phyloP scores from a whole-genome alignment of 2,888 invertebrate genomes.

The Phoenoteleia sp. region DNA sequence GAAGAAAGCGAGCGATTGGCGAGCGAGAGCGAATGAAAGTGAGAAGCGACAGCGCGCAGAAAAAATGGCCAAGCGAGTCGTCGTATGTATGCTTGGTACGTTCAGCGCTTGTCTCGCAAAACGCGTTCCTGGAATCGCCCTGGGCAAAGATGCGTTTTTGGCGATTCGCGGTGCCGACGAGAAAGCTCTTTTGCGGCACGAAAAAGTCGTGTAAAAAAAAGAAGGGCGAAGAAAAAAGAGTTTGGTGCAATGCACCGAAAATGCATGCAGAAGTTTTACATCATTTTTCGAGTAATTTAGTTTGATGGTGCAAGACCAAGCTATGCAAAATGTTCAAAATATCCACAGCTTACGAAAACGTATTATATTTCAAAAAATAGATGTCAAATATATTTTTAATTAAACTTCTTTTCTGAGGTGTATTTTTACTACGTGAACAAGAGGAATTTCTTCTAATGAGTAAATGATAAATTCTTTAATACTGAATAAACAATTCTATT shows the following conservation, averaged over 20 bases:
- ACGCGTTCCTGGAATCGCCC: slow-evolving; percentile 68
- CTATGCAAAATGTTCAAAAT: no score
- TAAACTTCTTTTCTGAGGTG: no score
- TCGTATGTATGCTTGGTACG: slow-evolving; percentile 54
- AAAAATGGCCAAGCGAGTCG: slow-evolving; percentile 54
- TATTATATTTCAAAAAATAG: no score
- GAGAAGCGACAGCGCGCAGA: slow-evolving; percentile 53
- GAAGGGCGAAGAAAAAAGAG: background rate
- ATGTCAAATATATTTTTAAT: no score
- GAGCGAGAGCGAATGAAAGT: slow-evolving; percentile 74
- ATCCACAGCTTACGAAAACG: no score
- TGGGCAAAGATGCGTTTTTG: slow-evolving; percentile 66
- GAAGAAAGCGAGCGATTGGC: slow-evolving; percentile 47
- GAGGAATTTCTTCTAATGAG: no score
- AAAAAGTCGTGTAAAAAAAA: background rate
- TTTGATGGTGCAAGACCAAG: no score
- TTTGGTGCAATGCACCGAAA: background rate
- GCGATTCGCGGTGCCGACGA: slow-evolving; percentile 53
- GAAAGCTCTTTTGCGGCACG: slow-evolving; percentile 18
- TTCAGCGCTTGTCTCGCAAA: slow-evolving; percentile 28
- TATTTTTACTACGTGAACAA: no score
- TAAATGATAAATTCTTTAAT: no score
- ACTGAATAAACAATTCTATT: no score
- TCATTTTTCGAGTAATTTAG: slow-evolving; percentile 20
- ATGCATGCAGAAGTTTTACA: background rate